Evolutionary conservation across 2,113 vertebrate species (phyloP), one percentile per base, ranked within the genome.

Genomic region (Apteryx owenii): DNA sequence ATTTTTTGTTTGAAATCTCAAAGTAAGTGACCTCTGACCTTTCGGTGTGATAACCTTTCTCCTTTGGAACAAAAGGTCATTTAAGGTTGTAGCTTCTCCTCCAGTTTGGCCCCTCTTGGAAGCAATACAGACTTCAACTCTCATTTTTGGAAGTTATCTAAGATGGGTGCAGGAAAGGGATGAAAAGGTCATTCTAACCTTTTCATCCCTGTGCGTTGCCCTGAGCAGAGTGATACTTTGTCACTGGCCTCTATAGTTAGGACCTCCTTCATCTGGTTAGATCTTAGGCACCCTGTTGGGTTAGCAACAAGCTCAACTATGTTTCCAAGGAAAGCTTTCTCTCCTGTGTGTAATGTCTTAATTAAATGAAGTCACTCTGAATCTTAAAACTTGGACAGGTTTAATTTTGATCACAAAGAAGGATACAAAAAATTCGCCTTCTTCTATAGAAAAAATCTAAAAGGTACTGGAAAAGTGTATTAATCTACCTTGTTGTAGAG

Each of bases 11-110:
- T 91, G 79, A 79, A 95, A 66, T 22, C 13, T 53, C 20, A 23
- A 26, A 77, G 84, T 83, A 96, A 97, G 91, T 77, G 88, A 77
- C 36, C 65, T 86, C 72, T 92, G 88, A 94, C 62, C 64, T 68
- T 85, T 94, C 72, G 75, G 29, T 62, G 82, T 91, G 93, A 96
- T 96, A 96, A 92, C 95, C 92, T 97, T 96, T 91, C 86, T 95
- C 54, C 60, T 88, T 94, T 81, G 70, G 56, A 82, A 29, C 40
- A 86, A 93, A 94, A 96, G 48, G 61, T 91, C 88, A 70, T 64
- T 95, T 94, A 71, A 86, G 75, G 73, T 85, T 93, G 76, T 42
- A 93, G 53, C 72, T 87, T 78, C 58, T 94, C 36, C 36, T 92
- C 13, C 56, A 40, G 44, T 75, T 93, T 95, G 53, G 88, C 54